Evolutionary conservation across 2,888 invertebrate species (phyloP).

Genomic region (Hipparchia sbordonii): DNA sequence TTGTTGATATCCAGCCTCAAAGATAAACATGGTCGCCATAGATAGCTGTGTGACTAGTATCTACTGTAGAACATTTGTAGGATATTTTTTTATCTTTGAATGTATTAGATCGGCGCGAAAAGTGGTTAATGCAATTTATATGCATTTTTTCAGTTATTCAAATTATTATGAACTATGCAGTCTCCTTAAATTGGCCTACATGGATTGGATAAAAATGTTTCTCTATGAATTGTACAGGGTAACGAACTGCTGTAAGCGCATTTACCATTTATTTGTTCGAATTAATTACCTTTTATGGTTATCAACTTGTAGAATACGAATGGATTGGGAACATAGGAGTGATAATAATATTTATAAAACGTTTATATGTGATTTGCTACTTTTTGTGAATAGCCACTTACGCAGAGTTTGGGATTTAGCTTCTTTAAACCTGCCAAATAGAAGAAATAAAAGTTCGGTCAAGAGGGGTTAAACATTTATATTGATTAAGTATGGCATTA

Average conservation of each 20-base stretch:
- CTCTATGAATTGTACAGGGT: constrained; percentile 71
- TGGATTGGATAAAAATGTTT: constrained; percentile 39
- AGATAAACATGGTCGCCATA: no score
- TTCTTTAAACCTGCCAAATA: neutral
- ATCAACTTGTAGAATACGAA: constrained; percentile 20
- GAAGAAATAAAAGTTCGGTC: no score
- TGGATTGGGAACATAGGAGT: constrained; percentile 30
- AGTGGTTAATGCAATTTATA: neutral
- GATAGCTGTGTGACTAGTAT: no score
- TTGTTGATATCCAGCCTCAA: no score
- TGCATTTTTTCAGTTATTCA: neutral
- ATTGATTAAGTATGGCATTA: neutral
- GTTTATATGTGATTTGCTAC: constrained; percentile 4
- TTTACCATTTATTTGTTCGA: constrained; percentile 32
- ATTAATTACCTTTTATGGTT: neutral
- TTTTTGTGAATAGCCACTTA: constrained; percentile 1
- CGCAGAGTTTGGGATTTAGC: neutral
- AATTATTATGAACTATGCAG: neutral
- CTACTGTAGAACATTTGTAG: no score
- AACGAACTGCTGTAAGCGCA: constrained; percentile 54
- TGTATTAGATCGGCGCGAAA: neutral
- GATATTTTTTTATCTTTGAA: neutral
- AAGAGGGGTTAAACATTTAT: neutral
- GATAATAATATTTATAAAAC: constrained; percentile 20
- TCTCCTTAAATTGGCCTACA: constrained; percentile 44